Evolutionary conservation across 2,888 invertebrate genomes (phyloP).

Genomic region (Drosophila rubida): DNA sequence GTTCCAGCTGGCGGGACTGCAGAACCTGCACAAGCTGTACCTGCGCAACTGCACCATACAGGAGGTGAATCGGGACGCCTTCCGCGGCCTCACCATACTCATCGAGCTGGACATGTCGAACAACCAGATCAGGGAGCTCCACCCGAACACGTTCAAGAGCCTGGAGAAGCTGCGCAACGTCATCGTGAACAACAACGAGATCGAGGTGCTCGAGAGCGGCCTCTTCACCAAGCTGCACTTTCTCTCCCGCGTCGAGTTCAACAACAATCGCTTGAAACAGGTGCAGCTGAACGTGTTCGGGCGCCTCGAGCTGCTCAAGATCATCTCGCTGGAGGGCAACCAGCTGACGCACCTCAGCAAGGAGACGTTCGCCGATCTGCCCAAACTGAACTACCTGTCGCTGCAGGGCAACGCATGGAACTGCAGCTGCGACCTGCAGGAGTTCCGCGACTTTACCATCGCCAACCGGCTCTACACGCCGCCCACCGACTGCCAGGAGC

Average conservation of each 20-base stretch:
- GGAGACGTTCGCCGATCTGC: slow-evolving; percentile 88
- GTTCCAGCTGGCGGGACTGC: slow-evolving; percentile 89
- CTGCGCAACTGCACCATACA: slow-evolving; percentile 91
- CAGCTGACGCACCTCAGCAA: slow-evolving; percentile 89
- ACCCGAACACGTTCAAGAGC: slow-evolving; percentile 90
- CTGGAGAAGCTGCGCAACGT: slow-evolving; percentile 90
- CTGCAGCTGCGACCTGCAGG: slow-evolving; percentile 93
- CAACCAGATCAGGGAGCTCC: slow-evolving; percentile 89
- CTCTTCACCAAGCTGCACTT: slow-evolving; percentile 91
- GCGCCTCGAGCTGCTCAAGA: slow-evolving; percentile 87
- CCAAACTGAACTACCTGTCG: slow-evolving; percentile 90
- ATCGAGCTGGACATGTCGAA: slow-evolving; percentile 93
- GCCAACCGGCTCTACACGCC: slow-evolving; percentile 90
- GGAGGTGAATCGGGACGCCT: slow-evolving; percentile 90
- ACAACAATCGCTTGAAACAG: slow-evolving; percentile 89
- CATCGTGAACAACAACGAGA: slow-evolving; percentile 90
- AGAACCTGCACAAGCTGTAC: slow-evolving; percentile 92
- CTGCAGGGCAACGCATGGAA: slow-evolving; percentile 94
- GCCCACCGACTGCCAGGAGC: slow-evolving; percentile 90
- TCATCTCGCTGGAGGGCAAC: slow-evolving; percentile 90
- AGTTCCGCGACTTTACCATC: slow-evolving; percentile 91
- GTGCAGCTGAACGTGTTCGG: slow-evolving; percentile 90
- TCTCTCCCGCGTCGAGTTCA: slow-evolving; percentile 91
- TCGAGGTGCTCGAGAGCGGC: slow-evolving; percentile 90
- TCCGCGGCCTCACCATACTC: slow-evolving; percentile 90